Percentiles rank a stretch among this genome's conserved stretches.
phyloP scores from a whole-genome alignment of 2,888 invertebrate species.

The Meiosimyza platycephala region DNA sequence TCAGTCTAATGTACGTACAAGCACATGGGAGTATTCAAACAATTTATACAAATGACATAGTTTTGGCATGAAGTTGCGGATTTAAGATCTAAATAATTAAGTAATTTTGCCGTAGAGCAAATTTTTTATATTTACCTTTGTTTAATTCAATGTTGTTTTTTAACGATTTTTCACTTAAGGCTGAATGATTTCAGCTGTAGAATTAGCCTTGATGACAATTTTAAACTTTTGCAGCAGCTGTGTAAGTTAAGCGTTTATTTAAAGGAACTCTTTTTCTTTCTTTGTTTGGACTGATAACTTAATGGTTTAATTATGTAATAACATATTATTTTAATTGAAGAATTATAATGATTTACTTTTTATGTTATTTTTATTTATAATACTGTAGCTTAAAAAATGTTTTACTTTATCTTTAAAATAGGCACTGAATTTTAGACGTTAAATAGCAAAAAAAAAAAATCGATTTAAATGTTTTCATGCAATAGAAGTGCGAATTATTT shows the following conservation, averaged over 20 bases:
- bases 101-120: no score
- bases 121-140: no score
- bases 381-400: not conserved
- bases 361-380: not conserved
- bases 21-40: no score
- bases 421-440: slow-evolving; percentile 16
- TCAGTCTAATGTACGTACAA: no score
- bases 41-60: no score
- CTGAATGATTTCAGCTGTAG: no score
- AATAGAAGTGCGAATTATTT: no score
- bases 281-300: not conserved
- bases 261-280: slow-evolving; percentile 1
- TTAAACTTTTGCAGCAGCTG: not conserved
- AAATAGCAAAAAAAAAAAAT: slow-evolving; percentile 13
- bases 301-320: slow-evolving; percentile 14
- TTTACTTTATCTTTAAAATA: not conserved
- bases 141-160: no score
- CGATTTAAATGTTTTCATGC: not conserved
- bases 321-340: not conserved
- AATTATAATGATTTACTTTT: not conserved
- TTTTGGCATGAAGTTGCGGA: no score
- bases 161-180: no score
- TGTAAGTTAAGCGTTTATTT: not conserved
- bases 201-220: not conserved
- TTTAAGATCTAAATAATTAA: no score